These are phyloP conservation scores for Ophioninae sp. DNA, from an alignment of 2,888 invertebrate species.

Conservation along the genomic window DNA sequence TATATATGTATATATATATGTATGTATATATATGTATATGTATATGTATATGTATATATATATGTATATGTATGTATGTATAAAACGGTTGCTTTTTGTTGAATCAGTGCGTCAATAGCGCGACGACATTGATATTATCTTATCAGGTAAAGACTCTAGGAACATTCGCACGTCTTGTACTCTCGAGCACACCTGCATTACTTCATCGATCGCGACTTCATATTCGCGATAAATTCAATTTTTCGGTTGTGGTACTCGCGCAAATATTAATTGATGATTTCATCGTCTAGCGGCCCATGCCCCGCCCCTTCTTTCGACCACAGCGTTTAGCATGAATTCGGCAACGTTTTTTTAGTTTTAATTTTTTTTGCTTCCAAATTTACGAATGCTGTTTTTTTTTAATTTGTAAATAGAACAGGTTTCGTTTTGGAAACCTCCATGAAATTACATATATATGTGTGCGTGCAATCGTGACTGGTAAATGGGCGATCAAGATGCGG, in stretches of 20 bases:
- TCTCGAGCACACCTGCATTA: neutral
- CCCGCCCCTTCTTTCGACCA: no score
- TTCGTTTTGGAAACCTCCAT: neutral
- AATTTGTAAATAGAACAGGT: neutral
- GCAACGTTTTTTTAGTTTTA: no score
- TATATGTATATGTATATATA: no score
- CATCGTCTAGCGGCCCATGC: no score
- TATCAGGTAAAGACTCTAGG: slow-evolving; percentile 76
- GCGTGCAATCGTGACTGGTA: no score
- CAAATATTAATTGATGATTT: no score
- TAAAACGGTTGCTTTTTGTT: slow-evolving; percentile 65
- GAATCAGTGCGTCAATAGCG: slow-evolving; percentile 8
- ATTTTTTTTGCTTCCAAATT: no score
- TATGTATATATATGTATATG: neutral
- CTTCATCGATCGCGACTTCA: neutral
- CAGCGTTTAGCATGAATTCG: no score
- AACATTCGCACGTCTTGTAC: slow-evolving; percentile 67
- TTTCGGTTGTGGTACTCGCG: neutral
- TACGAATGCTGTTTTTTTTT: no score
- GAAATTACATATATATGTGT: no score
- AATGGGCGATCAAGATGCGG: no score
- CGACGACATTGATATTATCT: slow-evolving; percentile 54
- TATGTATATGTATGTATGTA: neutral
- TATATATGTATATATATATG: neutral
- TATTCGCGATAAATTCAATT: neutral